Evolutionary conservation across 2,113 vertebrate genomes (phyloP), one percentile per base, ranked within the genome.

Genomic region (Cephalopterus ornatus): DNA sequence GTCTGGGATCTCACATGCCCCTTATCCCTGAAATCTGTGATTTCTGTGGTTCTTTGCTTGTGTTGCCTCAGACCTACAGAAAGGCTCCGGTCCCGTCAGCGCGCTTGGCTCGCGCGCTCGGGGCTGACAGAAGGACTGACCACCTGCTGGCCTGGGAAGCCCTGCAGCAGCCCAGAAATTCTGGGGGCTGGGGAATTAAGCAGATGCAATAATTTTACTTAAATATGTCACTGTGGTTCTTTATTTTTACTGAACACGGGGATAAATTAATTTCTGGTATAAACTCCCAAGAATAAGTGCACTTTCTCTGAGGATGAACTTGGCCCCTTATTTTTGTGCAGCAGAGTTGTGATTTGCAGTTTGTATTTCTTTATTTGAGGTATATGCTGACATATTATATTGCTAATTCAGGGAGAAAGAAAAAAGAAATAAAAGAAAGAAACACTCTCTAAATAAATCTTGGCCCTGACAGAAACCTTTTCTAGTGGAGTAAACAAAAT

Each of bases 401-500:
- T 91, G 44, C 52, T 96, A 33, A 59, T 70, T 70, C 23, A 37
- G 33, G 42, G 33, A 9, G 21, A 19, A 33, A 37, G 21, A 11
- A 50, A 12, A 5, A 21, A 50, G 28, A 44, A 20, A 18, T 16
- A 6, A 8, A 16, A 56, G 18, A 42, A 14, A 62, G 70, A 26
- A 12, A 46, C 28, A 14, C 26, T 63, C 44, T 61, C 76, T 92
- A 92, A 93, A 72, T 83, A 93, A 93, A 66, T 30, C 79, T 84
- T 93, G 53, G 39, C 49, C 42, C 35, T 68, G 42, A 53, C 91
- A 94, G 73, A 93, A 97, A 92, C 86, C 68, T 94, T 93, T 91
- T 95, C 81, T 67, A 71, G 92, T 81, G 88, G 93, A 96, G 94
- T 97, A 94, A 95, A 92, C 76, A 97, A 84, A 96, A 94, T 92